A percentile compares a stretch with the other conserved stretches of the same genome.
Evolutionary conservation across 2,797 vertebrate species (phyloP).

Genomic region (Malurus leucopterus): DNA sequence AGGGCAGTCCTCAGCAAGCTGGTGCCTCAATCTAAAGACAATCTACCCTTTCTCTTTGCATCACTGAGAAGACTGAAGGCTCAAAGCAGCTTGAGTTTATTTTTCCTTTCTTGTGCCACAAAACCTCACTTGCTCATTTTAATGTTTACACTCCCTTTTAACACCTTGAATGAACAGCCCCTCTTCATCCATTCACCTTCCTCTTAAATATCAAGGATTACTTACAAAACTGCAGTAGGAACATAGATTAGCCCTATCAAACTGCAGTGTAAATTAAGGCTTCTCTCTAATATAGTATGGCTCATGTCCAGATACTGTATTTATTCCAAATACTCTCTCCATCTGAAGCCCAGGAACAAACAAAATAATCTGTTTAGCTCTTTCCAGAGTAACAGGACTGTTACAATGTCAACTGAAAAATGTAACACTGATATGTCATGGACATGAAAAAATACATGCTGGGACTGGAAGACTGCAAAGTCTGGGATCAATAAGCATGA

Average conservation of each 20-base stretch:
- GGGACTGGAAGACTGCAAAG: neutral
- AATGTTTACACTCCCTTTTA: neutral
- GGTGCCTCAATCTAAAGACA: neutral
- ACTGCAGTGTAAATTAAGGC: neutral
- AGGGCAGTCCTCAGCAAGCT: neutral
- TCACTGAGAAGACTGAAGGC: neutral
- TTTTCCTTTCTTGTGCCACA: neutral
- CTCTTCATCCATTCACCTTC: neutral
- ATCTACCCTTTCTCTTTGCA: neutral
- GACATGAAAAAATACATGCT: neutral
- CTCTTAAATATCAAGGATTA: neutral
- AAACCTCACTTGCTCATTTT: neutral
- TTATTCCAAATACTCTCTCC: neutral
- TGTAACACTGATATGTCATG: neutral
- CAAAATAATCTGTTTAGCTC: neutral
- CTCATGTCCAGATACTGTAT: neutral
- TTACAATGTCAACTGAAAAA: neutral
- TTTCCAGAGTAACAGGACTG: neutral
- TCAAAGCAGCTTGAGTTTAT: neutral
- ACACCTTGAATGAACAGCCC: neutral
- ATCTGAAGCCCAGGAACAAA: neutral
- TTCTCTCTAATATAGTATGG: neutral
- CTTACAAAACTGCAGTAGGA: neutral
- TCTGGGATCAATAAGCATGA: neutral
- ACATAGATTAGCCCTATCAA: neutral